Conservation (phyloP, 2,888 invertebrate genomes). For the Cremastobaeus sp. region DNA sequence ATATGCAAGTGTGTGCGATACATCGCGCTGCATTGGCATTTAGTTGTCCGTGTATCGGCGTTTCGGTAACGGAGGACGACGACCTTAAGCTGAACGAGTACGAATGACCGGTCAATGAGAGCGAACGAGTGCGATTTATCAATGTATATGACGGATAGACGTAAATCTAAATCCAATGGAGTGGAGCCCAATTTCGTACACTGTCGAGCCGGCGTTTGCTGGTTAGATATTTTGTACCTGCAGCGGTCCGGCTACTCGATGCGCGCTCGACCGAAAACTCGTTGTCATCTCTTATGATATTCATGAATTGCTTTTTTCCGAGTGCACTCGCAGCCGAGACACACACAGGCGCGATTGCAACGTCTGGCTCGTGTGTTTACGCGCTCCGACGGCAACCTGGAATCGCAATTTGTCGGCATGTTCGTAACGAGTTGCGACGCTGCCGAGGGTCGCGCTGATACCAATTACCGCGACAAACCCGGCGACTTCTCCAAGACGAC, state of each 20-base stretch:
- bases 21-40: slow-evolving; percentile 16
- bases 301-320: slow-evolving; percentile 31
- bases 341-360: slow-evolving; percentile 34
- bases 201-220: slow-evolving; percentile 34
- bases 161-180: slow-evolving; percentile 65
- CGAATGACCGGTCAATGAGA: slow-evolving; percentile 39
- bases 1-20: slow-evolving; percentile 27
- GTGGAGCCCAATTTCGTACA: slow-evolving; percentile 59
- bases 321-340: neutral
- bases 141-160: slow-evolving; percentile 63
- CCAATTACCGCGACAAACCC: slow-evolving; percentile 46
- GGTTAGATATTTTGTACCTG: slow-evolving; percentile 44
- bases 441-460: slow-evolving; percentile 39
- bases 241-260: slow-evolving; percentile 49
- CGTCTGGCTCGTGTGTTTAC: slow-evolving; percentile 34
- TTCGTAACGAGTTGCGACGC: slow-evolving; percentile 29
- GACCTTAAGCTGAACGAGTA: slow-evolving; percentile 50
- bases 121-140: slow-evolving; percentile 54
- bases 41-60: slow-evolving; percentile 7
- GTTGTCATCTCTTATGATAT: slow-evolving; percentile 57
- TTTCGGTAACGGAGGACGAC: slow-evolving; percentile 39
- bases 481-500: slow-evolving; percentile 19
- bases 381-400: slow-evolving; percentile 38
- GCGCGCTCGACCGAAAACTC: slow-evolving; percentile 54
- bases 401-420: slow-evolving; percentile 50